These are phyloP conservation scores for Glareola pratincola DNA, from an alignment of 2,113 vertebrate species.

Conservation along the genomic window DNA sequence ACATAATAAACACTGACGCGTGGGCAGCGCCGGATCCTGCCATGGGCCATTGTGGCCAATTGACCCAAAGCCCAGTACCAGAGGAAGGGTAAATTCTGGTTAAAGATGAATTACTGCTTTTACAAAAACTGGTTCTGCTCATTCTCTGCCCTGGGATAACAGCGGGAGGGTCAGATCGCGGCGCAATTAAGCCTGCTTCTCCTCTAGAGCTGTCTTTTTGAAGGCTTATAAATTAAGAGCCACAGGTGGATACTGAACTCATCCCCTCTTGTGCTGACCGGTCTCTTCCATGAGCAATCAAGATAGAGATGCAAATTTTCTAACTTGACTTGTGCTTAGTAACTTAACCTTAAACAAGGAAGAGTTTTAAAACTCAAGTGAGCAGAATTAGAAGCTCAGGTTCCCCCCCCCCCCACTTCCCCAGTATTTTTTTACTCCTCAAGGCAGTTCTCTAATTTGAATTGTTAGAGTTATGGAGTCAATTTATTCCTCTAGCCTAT, in stretches of 20 bases:
- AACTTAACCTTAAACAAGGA: neutral
- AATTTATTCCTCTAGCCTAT: neutral
- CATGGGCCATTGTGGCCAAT: neutral
- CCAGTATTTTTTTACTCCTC: neutral
- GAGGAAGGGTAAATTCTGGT: neutral
- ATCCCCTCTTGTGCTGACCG: neutral
- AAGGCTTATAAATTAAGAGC: neutral
- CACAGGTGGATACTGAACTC: neutral
- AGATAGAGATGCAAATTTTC: neutral
- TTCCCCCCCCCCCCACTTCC: too few relatives aligned
- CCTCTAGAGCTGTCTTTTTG: neutral
- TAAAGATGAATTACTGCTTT: neutral
- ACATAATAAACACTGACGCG: neutral
- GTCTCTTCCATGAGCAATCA: neutral
- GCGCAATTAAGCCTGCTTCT: neutral
- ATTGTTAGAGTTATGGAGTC: neutral
- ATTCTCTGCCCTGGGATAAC: neutral
- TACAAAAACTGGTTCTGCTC: neutral
- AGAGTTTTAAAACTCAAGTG: neutral
- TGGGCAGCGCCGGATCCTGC: neutral
- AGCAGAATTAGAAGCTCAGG: neutral
- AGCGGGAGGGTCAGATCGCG: fast-evolving
- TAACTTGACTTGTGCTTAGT: neutral
- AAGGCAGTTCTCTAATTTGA: neutral
- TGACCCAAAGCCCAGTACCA: neutral